Evolutionary conservation across 2,797 vertebrate species (phyloP), one percentile per base, ranked within the genome.

Genomic region (Lagodon rhomboides): DNA sequence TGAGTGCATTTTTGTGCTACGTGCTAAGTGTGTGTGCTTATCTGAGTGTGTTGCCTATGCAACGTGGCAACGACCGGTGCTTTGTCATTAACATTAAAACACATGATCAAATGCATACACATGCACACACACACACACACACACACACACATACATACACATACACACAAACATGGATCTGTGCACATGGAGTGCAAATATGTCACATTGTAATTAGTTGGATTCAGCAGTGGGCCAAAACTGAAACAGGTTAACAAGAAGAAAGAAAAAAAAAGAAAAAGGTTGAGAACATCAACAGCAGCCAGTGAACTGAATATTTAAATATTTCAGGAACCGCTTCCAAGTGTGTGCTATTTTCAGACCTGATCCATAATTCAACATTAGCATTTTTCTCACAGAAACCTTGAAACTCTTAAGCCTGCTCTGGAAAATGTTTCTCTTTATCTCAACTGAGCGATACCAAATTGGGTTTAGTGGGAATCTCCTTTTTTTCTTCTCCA

Each of bases 261-360:
- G 27, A 67, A 34, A 34, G 7, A 7, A 34, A 34, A 34, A n/a
- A n/a, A n/a, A n/a, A n/a, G 73, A 89, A 82, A 87, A 68, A 89
- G 66, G 86, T 85, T 79, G 38, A 72, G 82, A 90, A 87, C 91
- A 86, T 92, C 88, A 91, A 85, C 89, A 85, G 85, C 84, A 90
- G 86, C 83, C 85, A 84, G 81, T 69, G 80, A 89, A 90, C 81
- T 91, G 91, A 92, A 94, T 89, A 93, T 93, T 93, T 95, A 80
- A 95, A 95, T 95, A 95, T 95, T 95, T 95, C 92, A 95, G 84
- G 84, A 94, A 88, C 87, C 43, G 85, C 89, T 93, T 95, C 92
- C 86, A 93, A 94, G 90, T 93, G 82, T 89, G 85, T 78, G 90
- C 94, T 95, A 95, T 96, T 95, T 96, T 93, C 89, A 94, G 94